Conservation (phyloP, 2,113 vertebrate species). For the Anhinga anhinga region DNA sequence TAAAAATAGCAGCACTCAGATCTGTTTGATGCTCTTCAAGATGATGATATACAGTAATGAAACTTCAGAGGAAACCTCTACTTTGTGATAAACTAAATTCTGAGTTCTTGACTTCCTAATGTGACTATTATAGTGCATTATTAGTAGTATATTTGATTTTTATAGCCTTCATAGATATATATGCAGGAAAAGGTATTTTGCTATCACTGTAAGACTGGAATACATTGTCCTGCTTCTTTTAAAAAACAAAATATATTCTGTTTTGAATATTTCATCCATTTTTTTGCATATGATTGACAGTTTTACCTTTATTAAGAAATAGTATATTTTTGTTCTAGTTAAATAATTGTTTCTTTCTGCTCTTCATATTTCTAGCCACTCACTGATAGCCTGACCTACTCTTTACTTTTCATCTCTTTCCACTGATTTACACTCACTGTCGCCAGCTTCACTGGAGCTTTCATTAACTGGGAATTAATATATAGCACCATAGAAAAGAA, state of each 20-base stretch:
- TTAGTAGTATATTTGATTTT: not conserved
- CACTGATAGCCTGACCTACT: not conserved
- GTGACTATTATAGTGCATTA: not conserved
- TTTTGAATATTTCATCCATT: not conserved
- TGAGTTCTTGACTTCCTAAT: not conserved
- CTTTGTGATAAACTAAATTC: not conserved
- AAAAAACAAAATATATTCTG: not conserved
- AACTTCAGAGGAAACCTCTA: not conserved
- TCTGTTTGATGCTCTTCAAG: not conserved
- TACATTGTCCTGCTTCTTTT: not conserved
- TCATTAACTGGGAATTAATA: not conserved
- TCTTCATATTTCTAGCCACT: not conserved
- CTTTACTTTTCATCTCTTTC: not conserved
- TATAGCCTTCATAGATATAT: not conserved
- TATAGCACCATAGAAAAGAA: not conserved
- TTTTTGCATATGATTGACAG: not conserved
- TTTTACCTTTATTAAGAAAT: not conserved
- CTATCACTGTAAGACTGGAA: not conserved
- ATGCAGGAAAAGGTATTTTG: not conserved
- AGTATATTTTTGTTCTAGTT: not conserved
- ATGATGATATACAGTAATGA: not conserved
- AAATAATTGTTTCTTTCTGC: not conserved
- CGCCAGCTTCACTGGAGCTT: not conserved
- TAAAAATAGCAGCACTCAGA: not conserved
- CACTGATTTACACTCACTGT: not conserved